phyloP scores from a whole-genome alignment of 2,113 vertebrate genomes.

The Pelusios castaneus region DNA sequence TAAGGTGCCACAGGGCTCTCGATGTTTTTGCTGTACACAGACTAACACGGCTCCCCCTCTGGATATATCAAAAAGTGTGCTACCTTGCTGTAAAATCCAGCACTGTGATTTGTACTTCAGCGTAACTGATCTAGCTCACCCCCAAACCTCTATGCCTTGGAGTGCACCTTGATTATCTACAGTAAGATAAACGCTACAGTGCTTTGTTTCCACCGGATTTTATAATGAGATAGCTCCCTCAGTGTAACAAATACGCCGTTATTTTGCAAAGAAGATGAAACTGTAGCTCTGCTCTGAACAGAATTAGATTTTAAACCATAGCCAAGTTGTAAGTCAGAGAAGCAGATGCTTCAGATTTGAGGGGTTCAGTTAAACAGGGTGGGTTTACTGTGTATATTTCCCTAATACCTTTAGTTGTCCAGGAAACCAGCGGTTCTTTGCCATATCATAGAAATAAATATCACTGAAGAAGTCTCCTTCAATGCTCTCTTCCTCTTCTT shows the following conservation, averaged over 20 bases:
- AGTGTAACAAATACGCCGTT: background rate
- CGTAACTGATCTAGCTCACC: background rate
- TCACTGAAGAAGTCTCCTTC: slow-evolving; percentile 94
- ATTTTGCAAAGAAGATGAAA: background rate
- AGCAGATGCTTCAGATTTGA: background rate
- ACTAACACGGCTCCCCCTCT: no score
- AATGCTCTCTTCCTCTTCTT: slow-evolving; percentile 93
- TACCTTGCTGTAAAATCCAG: background rate
- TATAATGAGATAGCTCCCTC: background rate
- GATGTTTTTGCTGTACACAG: no score
- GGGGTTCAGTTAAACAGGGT: rapidly evolving
- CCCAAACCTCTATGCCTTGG: background rate
- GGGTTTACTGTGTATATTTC: background rate
- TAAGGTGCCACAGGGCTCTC: no score
- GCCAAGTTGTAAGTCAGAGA: background rate
- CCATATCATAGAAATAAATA: slow-evolving; percentile 85
- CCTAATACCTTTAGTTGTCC: slow-evolving; percentile 83
- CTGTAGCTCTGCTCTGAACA: background rate
- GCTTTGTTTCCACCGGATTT: background rate
- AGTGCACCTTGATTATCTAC: background rate
- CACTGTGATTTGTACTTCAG: background rate
- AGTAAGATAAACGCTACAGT: background rate
- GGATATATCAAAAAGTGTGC: background rate
- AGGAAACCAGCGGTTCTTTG: slow-evolving; percentile 91
- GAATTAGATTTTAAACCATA: background rate